Percentiles rank a stretch among this genome's conserved stretches.
Conservation (phyloP, 2,888 invertebrate genomes). For the Temnothorax rugatulus region DNA sequence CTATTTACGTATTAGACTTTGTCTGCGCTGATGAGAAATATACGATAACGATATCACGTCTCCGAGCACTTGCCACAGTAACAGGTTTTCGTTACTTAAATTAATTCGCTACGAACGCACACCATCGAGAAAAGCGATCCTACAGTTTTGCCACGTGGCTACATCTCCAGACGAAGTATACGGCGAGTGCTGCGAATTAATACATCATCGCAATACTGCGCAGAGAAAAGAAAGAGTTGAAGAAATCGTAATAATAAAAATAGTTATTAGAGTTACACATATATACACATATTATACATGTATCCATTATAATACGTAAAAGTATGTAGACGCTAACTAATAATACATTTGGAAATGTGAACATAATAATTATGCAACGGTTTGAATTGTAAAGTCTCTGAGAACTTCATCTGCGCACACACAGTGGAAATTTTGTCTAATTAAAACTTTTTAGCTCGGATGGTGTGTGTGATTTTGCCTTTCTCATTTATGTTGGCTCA, state of each 20-base stretch:
- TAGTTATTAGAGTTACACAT: not conserved
- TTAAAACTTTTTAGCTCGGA: conserved; percentile 29
- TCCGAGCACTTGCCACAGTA: conserved; percentile 38
- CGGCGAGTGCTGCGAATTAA: conserved; percentile 21
- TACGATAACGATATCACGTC: conserved; percentile 45
- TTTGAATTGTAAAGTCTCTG: not conserved
- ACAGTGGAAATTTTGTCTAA: conserved; percentile 15
- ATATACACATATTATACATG: not conserved
- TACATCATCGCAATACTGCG: not conserved
- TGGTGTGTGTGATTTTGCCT: not conserved
- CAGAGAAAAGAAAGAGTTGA: not conserved
- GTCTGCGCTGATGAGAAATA: conserved; percentile 42
- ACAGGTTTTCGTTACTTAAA: conserved; percentile 59
- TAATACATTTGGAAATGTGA: not conserved
- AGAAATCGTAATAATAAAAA: not conserved
- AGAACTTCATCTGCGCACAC: not conserved
- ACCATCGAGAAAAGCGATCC: not conserved
- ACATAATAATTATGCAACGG: not conserved
- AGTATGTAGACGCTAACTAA: not conserved
- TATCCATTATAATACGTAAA: not conserved
- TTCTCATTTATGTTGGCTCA: conserved; percentile 32
- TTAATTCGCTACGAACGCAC: conserved; percentile 47
- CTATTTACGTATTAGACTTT: conserved; percentile 40
- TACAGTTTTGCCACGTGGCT: not conserved
- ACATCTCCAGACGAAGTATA: conserved; percentile 16